These are phyloP conservation scores for Rhinopithecus roxellana DNA, from an alignment of 2,113 vertebrate species.

Conservation along the genomic window DNA sequence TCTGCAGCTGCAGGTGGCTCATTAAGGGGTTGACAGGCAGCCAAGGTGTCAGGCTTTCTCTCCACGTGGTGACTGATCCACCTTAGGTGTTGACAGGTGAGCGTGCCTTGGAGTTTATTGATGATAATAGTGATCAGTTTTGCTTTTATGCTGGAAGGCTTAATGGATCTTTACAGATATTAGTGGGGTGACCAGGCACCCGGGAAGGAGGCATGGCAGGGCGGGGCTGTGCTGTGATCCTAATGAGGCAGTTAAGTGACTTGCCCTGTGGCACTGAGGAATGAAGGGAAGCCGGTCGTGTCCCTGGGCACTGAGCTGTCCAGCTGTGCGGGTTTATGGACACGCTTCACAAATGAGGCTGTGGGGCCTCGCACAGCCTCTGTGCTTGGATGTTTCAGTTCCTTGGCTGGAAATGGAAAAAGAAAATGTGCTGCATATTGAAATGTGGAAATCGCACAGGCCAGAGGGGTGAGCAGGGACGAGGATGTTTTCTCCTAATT, in stretches of 20 bases:
- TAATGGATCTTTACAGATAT: constrained; percentile 39
- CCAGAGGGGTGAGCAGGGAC: not conserved
- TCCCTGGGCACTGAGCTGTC: not conserved
- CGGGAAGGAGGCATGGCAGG: not conserved
- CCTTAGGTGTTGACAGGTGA: not conserved
- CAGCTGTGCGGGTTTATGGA: fast-evolving
- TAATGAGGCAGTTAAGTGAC: constrained; percentile 43
- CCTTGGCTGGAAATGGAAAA: not conserved
- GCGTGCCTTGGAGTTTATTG: not conserved
- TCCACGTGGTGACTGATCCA: not conserved
- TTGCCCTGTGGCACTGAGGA: not conserved
- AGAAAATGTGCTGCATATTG: too few relatives aligned
- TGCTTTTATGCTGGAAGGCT: not conserved
- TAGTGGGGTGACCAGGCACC: not conserved
- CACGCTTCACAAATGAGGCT: not conserved
- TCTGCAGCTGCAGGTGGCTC: not conserved
- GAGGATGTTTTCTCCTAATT: not conserved
- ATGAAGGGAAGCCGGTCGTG: not conserved
- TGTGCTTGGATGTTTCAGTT: not conserved
- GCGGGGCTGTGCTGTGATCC: not conserved
- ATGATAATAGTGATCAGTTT: not conserved
- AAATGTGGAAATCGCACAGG: not conserved
- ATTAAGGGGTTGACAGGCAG: not conserved
- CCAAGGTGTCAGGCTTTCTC: not conserved
- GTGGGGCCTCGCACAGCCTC: too few relatives aligned